Conservation (phyloP, 2,888 invertebrate species). For the Polietes domitor region DNA sequence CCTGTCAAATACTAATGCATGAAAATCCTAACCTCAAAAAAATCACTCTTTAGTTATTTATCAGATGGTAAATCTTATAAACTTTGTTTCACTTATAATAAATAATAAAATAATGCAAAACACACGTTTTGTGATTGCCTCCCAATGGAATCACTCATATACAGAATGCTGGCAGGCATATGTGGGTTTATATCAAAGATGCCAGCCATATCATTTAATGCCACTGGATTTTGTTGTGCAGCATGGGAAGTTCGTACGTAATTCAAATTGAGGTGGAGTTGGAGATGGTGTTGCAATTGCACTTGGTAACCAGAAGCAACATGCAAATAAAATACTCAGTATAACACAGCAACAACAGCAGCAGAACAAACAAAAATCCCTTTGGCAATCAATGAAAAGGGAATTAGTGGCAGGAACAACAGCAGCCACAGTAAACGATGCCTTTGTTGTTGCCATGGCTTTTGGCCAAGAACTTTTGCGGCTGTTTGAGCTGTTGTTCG, state of each 20-base stretch:
- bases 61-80: too few relatives aligned
- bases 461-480: constrained; percentile 76
- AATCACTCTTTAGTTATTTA: too few relatives aligned
- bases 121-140: too few relatives aligned
- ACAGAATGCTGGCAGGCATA: background rate
- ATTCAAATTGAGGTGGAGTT: constrained; percentile 28
- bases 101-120: too few relatives aligned
- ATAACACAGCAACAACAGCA: background rate
- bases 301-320: constrained; percentile 19
- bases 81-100: too few relatives aligned
- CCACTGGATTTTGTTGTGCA: constrained; percentile 58
- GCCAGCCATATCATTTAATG: constrained; percentile 44
- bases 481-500: constrained; percentile 71
- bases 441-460: constrained; percentile 57
- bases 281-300: constrained; percentile 23
- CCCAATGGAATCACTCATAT: background rate
- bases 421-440: constrained; percentile 68
- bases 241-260: constrained; percentile 2
- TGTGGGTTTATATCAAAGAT: constrained; percentile 52
- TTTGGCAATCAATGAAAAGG: constrained; percentile 52
- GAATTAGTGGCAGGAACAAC: constrained; percentile 65
- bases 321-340: background rate
- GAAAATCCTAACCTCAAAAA: too few relatives aligned
- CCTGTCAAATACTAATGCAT: too few relatives aligned
- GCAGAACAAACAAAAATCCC: constrained; percentile 46